These are phyloP conservation scores for Prosapia bicincta DNA, from an alignment of 2,888 invertebrate species.

Conservation along the genomic window DNA sequence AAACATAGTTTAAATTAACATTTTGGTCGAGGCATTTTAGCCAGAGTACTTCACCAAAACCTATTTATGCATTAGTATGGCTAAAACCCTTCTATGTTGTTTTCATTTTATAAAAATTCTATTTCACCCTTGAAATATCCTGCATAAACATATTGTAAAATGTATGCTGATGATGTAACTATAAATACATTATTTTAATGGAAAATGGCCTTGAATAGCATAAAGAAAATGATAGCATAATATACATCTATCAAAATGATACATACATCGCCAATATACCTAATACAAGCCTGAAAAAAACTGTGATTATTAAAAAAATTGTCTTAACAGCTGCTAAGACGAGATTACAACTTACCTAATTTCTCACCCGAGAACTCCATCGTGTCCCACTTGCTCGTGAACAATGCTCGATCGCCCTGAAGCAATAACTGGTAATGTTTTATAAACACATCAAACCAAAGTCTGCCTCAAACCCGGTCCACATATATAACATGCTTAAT, in stretches of 20 bases:
- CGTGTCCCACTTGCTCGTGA: slow-evolving; percentile 80
- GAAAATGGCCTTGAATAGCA: background rate
- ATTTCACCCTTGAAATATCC: no score
- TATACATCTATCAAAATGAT: background rate
- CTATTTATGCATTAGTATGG: no score
- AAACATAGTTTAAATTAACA: no score
- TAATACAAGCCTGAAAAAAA: background rate
- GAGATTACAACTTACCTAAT: slow-evolving; percentile 67
- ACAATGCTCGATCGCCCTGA: slow-evolving; percentile 39
- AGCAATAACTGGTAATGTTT: slow-evolving; percentile 36
- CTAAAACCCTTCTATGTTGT: no score
- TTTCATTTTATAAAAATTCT: no score
- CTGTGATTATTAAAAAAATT: background rate
- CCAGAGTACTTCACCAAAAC: no score
- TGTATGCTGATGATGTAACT: no score
- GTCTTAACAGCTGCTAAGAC: background rate
- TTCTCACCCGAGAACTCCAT: slow-evolving; percentile 75
- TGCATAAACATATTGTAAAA: no score
- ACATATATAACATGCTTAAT: slow-evolving; percentile 7
- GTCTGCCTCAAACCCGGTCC: background rate
- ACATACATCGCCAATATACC: background rate
- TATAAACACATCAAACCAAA: slow-evolving; percentile 6
- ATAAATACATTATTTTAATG: background rate
- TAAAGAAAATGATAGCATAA: background rate
- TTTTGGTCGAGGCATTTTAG: no score